Percentiles rank a stretch among this genome's conserved stretches.
Conservation (phyloP, 2,113 vertebrate species). For the Osmerus mordax region DNA sequence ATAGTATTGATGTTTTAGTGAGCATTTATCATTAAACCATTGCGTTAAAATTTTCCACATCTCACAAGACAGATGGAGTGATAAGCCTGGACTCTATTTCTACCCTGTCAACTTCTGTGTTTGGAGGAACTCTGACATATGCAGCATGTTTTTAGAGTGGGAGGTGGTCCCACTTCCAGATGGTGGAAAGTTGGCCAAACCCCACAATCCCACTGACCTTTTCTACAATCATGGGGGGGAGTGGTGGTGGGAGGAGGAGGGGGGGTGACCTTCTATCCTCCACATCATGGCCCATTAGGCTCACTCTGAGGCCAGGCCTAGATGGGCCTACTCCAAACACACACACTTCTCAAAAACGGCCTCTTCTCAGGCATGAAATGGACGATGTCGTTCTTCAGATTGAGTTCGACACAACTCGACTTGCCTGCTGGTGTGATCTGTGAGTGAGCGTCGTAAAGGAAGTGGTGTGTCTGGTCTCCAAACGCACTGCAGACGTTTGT, state of each 20-base stretch:
- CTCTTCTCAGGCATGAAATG: slow-evolving; percentile 26
- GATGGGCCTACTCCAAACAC: background rate
- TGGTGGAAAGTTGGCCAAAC: slow-evolving; percentile 27
- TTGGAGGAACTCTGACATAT: background rate
- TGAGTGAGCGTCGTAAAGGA: background rate
- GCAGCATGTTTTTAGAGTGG: background rate
- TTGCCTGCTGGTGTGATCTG: slow-evolving; percentile 10
- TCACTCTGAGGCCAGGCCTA: slow-evolving; percentile 6
- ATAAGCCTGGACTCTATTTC: no score
- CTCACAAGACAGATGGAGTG: no score
- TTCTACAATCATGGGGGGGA: slow-evolving; percentile 18
- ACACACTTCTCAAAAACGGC: slow-evolving; percentile 5
- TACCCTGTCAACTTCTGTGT: background rate
- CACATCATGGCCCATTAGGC: slow-evolving; percentile 42
- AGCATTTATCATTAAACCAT: no score
- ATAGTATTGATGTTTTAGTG: no score
- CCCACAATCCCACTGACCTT: slow-evolving; percentile 23
- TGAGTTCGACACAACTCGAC: slow-evolving; percentile 10
- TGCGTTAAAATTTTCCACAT: no score
- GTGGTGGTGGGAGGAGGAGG: slow-evolving; percentile 18
- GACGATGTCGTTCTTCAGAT: background rate
- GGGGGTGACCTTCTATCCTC: slow-evolving; percentile 21
- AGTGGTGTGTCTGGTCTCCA: slow-evolving; percentile 4
- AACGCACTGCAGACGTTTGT: slow-evolving; percentile 23
- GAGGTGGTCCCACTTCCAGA: slow-evolving; percentile 20